Evolutionary conservation across 2,113 vertebrate species (phyloP).

Genomic region (Phylloscopus whistleri): DNA sequence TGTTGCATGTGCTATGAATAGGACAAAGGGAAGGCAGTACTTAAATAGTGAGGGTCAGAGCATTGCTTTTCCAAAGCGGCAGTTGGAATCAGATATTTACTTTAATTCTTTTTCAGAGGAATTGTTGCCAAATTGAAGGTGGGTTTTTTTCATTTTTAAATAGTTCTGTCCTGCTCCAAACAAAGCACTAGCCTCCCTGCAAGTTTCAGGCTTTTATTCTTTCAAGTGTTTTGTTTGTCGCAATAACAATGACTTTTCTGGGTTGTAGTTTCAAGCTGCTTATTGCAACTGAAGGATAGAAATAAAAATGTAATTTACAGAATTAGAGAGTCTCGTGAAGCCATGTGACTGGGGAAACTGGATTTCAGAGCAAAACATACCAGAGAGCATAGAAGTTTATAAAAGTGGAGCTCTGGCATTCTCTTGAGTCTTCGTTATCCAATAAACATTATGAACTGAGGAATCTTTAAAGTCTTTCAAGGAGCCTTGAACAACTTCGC

Average conservation of each 20-base stretch:
- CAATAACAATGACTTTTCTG: background rate
- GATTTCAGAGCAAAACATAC: background rate
- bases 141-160: background rate
- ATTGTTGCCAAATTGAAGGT: background rate
- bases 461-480: background rate
- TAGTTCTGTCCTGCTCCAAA: background rate
- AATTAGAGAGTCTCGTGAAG: background rate
- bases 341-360: background rate
- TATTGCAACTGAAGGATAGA: background rate
- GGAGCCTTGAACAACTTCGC: background rate
- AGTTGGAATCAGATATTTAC: background rate
- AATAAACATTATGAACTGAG: background rate
- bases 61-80: background rate
- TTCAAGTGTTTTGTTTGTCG: background rate
- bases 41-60: background rate
- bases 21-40: slow-evolving; percentile 34
- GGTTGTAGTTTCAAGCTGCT: background rate
- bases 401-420: background rate
- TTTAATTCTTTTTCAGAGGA: background rate
- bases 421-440: background rate
- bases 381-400: background rate
- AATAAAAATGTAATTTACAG: background rate
- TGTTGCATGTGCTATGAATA: slow-evolving; percentile 28
- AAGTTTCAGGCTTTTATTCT: background rate
- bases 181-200: background rate